Conservation (phyloP, 2,113 vertebrate genomes). For the Heteronetta atricapilla region DNA sequence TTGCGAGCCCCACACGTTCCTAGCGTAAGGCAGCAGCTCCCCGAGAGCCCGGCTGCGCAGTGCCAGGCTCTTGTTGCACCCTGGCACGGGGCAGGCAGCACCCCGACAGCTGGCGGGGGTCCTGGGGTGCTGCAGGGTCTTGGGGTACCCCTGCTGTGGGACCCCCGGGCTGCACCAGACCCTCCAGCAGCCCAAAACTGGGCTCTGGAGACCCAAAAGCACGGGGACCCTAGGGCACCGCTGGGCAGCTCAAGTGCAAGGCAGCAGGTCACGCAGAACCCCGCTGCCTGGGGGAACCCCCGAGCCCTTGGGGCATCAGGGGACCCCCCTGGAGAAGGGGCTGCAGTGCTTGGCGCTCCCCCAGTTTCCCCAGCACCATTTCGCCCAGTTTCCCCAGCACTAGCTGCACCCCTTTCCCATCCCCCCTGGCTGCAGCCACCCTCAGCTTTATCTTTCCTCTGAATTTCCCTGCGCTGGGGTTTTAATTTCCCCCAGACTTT, state of each 20-base stretch:
- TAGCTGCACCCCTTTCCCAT: not conserved
- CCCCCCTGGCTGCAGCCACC: not conserved
- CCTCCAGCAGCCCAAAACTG: not conserved
- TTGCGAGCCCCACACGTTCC: too few relatives aligned
- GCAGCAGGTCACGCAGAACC: not conserved
- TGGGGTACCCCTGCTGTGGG: not conserved
- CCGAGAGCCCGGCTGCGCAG: not conserved
- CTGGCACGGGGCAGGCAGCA: too few relatives aligned
- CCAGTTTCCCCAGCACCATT: not conserved
- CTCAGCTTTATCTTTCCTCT: not conserved
- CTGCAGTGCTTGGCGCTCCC: not conserved
- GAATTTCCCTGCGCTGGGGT: not conserved
- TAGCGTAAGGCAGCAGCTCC: too few relatives aligned
- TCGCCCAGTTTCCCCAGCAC: not conserved
- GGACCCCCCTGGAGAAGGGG: too few relatives aligned
- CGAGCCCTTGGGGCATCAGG: not conserved
- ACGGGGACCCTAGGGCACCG: too few relatives aligned
- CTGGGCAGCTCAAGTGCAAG: not conserved
- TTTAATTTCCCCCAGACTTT: not conserved
- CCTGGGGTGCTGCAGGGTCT: not conserved
- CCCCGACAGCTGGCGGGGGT: not conserved
- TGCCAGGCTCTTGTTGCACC: not conserved
- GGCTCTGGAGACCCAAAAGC: not conserved
- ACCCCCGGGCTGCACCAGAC: not conserved
- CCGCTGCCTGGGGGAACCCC: fast-evolving